Evolutionary conservation across 1,140 invertebrate species (phyloP).

Genomic region (Drosophila pseudoananassae): DNA sequence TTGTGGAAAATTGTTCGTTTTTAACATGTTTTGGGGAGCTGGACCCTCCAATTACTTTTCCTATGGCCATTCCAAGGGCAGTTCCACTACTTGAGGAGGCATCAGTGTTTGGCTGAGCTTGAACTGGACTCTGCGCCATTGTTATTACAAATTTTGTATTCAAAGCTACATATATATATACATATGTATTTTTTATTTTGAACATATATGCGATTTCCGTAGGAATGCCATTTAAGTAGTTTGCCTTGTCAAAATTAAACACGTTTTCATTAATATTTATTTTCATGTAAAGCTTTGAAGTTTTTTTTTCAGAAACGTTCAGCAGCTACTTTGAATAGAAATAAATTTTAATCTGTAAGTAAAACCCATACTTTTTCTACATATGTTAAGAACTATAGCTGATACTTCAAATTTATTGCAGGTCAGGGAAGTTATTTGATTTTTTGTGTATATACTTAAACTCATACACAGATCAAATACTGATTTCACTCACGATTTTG

Average conservation of each 20-base stretch:
- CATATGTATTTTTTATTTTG: background rate
- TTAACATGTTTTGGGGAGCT: background rate
- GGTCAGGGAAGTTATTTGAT: background rate
- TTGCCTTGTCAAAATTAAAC: no score
- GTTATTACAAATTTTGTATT: background rate
- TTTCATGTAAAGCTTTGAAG: no score
- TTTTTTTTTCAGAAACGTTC: no score
- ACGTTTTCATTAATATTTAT: no score
- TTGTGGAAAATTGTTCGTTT: background rate
- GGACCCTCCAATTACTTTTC: background rate
- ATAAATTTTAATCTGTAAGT: no score
- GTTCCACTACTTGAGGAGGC: background rate
- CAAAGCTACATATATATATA: background rate
- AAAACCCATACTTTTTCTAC: no score
- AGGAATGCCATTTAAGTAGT: background rate
- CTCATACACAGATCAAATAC: background rate
- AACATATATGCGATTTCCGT: background rate
- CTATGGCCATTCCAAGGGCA: background rate
- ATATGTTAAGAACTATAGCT: no score
- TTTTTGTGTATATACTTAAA: background rate
- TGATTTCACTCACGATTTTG: background rate
- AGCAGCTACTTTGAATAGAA: no score
- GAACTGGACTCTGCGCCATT: conserved; percentile 2
- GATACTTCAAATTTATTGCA: no score
- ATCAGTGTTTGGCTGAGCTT: background rate